phyloP scores from a whole-genome alignment of 2,113 vertebrate species.

The Apodemus speciosus region DNA sequence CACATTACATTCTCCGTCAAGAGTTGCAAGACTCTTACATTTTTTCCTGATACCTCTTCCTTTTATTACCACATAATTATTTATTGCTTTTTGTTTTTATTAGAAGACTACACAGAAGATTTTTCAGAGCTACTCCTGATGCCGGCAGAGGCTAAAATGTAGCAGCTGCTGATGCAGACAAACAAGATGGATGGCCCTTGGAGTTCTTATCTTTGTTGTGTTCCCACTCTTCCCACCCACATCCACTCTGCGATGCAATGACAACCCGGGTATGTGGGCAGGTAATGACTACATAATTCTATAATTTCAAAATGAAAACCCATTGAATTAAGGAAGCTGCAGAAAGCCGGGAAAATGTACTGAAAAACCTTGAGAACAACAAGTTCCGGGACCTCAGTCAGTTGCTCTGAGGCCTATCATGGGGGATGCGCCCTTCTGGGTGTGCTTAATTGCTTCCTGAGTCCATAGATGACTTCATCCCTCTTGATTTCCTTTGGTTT shows the following conservation, averaged over 20 bases:
- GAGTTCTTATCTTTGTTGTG: constrained; percentile 37
- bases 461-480: constrained; percentile 13
- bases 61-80: background rate
- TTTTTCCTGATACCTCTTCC: background rate
- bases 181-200: constrained; percentile 7
- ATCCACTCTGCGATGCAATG: constrained; percentile 40
- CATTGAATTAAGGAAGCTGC: constrained; percentile 25
- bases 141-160: constrained; percentile 12
- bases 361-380: constrained; percentile 53
- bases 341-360: constrained; percentile 43
- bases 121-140: background rate
- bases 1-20: background rate
- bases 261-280: constrained; percentile 53
- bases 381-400: constrained; percentile 52
- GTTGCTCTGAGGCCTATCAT: constrained; percentile 27
- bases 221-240: constrained; percentile 46
- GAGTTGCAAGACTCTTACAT: background rate
- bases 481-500: constrained; percentile 27
- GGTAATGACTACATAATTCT: constrained; percentile 57
- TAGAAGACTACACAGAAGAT: background rate
- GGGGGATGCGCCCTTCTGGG: constrained; percentile 46
- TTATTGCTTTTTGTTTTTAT: background rate
- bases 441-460: constrained; percentile 61
- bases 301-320: constrained; percentile 23
- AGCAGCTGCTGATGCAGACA: constrained; percentile 19